Evolutionary conservation across 1,140 invertebrate species (phyloP), one percentile per base, ranked within the genome.

Genomic region (Drosophila santomea): DNA sequence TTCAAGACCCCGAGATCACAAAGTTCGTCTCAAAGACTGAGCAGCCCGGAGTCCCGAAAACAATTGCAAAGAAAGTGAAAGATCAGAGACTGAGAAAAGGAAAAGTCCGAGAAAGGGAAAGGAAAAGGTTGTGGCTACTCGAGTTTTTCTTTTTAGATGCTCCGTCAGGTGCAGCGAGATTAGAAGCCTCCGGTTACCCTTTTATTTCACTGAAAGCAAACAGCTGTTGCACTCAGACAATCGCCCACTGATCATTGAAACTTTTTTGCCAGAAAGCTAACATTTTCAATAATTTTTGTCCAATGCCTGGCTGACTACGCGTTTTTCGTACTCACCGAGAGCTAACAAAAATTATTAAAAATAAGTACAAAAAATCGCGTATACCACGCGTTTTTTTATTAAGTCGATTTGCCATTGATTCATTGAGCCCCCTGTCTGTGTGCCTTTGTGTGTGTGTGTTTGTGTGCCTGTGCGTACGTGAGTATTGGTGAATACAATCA

Each of bases 41-140:
- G 69, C 80, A 71, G 74, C 74, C 55, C 66, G 78, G 78, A 78
- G 79, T 79, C 52, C 72, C 64, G 14, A 71, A 80, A 68, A 80
- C 79, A 88, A 89, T 84, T 88, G 84, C 55, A 64, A 80, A 78
- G 84, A 88, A 88, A 88, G 84, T 88, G 84, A 88, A 88, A 88
- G 69, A 82, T 51, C 59, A 54, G 66, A 63, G 80, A 59, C 50
- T 20, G 20, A 35, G 8, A 10, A 47, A 23, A 14, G 38, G 66
- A 77, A 77, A 54, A 67, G 62, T 52, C 68, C 56, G 47, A 54
- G 55, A 80, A 85, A 86, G 75, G 79, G 82, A 79, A 88, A 86
- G 75, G 79, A 83, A 79, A 88, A 88, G 80, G 73, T 55, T 66
- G 60, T 11, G 25, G 54, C 44, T 51, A 50, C 47, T 71, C 28